Evolutionary conservation across 1,140 invertebrate genomes (phyloP).

Genomic region (Calosoma granatense): DNA sequence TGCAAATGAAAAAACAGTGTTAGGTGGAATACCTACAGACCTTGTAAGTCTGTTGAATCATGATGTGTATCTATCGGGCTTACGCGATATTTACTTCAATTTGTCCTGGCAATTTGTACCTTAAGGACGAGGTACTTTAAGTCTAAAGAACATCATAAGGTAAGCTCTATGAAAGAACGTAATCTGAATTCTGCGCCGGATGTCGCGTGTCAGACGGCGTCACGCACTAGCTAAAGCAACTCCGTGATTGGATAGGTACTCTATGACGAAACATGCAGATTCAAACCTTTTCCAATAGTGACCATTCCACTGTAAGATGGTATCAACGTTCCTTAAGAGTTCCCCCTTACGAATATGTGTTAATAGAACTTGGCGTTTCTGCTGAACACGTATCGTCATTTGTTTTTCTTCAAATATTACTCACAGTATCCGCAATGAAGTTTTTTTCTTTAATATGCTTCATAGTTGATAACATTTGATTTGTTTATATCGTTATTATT

Average conservation of each 20-base stretch:
- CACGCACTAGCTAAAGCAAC: slow-evolving; percentile 13
- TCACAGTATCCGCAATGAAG: too few relatives aligned
- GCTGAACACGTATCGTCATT: too few relatives aligned
- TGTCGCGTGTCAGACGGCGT: slow-evolving; percentile 14
- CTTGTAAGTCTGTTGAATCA: not conserved
- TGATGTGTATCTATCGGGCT: not conserved
- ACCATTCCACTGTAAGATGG: slow-evolving; percentile 11
- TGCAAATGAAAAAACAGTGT: too few relatives aligned
- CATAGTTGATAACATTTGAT: too few relatives aligned
- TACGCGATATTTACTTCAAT: not conserved
- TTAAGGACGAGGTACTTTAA: not conserved
- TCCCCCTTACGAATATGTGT: slow-evolving; percentile 8
- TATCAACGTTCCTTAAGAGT: slow-evolving; percentile 1
- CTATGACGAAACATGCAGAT: slow-evolving; percentile 42
- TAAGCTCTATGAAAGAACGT: slow-evolving; percentile 9
- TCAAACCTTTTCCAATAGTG: slow-evolving; percentile 27
- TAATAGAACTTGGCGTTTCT: slow-evolving; percentile 7
- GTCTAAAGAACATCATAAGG: not conserved
- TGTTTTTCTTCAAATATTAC: too few relatives aligned
- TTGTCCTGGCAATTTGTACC: not conserved
- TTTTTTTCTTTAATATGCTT: too few relatives aligned
- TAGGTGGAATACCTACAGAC: too few relatives aligned
- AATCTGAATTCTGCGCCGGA: slow-evolving; percentile 15
- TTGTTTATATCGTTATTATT: too few relatives aligned
- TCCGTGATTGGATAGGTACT: slow-evolving; percentile 13